Evolutionary conservation across 2,888 invertebrate genomes (phyloP).

Genomic region (Tipula confusa): DNA sequence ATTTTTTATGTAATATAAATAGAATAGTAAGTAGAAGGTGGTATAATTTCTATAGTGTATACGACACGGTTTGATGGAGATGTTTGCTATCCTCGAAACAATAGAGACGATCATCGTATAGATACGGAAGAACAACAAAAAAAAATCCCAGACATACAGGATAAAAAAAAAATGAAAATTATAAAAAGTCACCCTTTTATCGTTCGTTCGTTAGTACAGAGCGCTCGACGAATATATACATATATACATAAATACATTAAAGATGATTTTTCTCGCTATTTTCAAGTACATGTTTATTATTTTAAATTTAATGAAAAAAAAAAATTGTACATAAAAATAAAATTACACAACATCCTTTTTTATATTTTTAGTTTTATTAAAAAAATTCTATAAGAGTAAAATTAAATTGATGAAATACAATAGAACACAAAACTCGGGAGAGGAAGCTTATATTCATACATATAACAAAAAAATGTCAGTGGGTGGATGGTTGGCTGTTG

Average conservation of each 20-base stretch:
- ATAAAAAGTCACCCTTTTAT: conserved; percentile 21
- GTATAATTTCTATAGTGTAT: conserved; percentile 21
- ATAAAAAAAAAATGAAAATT: not conserved
- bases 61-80: conserved; percentile 29
- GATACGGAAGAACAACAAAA: conserved; percentile 8
- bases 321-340: conserved; percentile 27
- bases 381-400: not conserved
- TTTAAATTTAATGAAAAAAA: conserved; percentile 29
- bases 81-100: conserved; percentile 26
- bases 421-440: not conserved
- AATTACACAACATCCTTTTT: conserved; percentile 21
- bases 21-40: conserved; percentile 12
- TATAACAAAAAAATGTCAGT: not conserved
- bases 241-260: not conserved
- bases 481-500: not conserved
- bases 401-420: conserved; percentile 26
- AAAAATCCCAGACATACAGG: not conserved
- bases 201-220: not conserved
- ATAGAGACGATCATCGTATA: conserved; percentile 16
- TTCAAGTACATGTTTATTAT: conserved; percentile 30
- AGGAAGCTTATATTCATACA: not conserved
- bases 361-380: not conserved
- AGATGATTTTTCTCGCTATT: conserved; percentile 26
- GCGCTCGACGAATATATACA: not conserved
- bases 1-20: too few relatives aligned